These are phyloP conservation scores for Tetramorium alpestre DNA, from an alignment of 1,140 invertebrate species.

Conservation along the genomic window DNA sequence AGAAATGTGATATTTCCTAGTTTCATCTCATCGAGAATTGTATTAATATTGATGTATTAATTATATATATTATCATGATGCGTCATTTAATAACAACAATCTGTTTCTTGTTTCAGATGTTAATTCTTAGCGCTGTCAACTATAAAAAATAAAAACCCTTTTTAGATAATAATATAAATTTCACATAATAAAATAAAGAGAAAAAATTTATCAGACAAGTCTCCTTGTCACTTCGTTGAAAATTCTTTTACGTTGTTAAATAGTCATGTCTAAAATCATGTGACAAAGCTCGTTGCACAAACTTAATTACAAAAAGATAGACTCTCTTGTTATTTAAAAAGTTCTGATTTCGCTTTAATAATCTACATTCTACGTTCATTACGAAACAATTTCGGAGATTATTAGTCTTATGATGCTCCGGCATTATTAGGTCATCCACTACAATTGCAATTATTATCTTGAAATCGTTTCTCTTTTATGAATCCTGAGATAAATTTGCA, in stretches of 20 bases:
- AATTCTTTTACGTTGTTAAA: background rate
- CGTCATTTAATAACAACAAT: background rate
- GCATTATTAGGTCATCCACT: conserved; percentile 16
- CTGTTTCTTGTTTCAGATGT: background rate
- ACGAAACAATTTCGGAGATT: conserved; percentile 22
- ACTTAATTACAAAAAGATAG: background rate
- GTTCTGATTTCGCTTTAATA: conserved; percentile 19
- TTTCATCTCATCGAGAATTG: background rate
- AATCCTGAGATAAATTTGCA: background rate
- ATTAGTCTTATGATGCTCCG: background rate
- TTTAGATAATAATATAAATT: background rate
- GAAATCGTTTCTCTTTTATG: background rate
- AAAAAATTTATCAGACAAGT: background rate
- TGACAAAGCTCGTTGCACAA: background rate
- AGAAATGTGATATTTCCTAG: too few species aligned
- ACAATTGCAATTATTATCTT: conserved; percentile 22
- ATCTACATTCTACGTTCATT: background rate
- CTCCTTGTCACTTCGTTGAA: background rate
- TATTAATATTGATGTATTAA: background rate
- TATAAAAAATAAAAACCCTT: background rate
- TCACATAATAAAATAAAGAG: too few species aligned
- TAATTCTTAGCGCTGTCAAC: background rate
- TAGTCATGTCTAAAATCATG: conserved; percentile 7
- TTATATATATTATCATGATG: background rate
- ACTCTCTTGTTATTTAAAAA: background rate